phyloP scores from a whole-genome alignment of 2,797 vertebrate genomes.

The Sternotherus odoratus region DNA sequence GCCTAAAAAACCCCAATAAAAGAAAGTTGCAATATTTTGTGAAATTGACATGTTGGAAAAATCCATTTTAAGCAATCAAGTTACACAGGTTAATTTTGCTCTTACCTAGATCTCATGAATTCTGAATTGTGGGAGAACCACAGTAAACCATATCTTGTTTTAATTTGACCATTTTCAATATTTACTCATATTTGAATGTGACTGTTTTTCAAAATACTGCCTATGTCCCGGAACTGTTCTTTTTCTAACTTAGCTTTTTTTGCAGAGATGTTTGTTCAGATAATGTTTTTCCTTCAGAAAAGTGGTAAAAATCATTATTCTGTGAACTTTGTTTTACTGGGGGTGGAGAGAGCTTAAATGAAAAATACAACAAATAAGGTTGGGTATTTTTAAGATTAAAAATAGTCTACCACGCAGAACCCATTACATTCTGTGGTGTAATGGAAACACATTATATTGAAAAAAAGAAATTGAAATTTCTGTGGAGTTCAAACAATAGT shows the following conservation, averaged over 20 bases:
- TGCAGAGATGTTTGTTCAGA: background rate
- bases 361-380: slow-evolving; percentile 1
- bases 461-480: slow-evolving; percentile 45
- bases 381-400: slow-evolving; percentile 24
- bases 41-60: background rate
- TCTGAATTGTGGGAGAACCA: background rate
- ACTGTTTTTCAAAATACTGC: background rate
- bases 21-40: background rate
- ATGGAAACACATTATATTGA: background rate
- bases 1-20: background rate
- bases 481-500: slow-evolving; percentile 16
- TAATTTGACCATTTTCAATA: background rate
- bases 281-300: background rate
- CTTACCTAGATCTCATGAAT: background rate
- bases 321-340: background rate
- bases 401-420: background rate
- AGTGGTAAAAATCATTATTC: slow-evolving; percentile 1
- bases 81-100: background rate
- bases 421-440: slow-evolving; percentile 40
- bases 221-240: background rate
- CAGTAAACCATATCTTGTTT: background rate
- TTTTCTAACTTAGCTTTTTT: slow-evolving; percentile 22
- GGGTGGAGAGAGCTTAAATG: background rate
- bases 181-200: background rate
- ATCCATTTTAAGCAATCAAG: background rate